These are phyloP conservation scores for Cecidostiba fungosa DNA, from an alignment of 2,888 invertebrate species.

Conservation along the genomic window DNA sequence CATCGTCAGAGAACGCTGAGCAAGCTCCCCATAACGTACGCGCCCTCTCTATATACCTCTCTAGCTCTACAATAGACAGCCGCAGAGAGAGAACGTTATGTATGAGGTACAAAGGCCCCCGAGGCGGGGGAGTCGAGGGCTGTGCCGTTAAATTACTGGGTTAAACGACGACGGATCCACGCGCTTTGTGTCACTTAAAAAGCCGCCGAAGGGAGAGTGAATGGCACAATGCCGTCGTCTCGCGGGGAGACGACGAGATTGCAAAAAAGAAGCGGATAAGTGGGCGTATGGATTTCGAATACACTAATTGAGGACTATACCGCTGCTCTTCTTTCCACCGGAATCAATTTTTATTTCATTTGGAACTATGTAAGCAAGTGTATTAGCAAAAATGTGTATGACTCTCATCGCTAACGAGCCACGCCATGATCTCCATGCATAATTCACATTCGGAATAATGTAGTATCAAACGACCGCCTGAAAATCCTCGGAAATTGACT, in stretches of 20 bases:
- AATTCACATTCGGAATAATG: not conserved
- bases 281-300: constrained; percentile 1
- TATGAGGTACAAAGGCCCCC: not conserved
- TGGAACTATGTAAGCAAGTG: not conserved
- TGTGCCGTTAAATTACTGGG: constrained; percentile 37
- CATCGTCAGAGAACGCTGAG: constrained; percentile 7
- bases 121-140: constrained; percentile 11
- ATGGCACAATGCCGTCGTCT: constrained; percentile 2
- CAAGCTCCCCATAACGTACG: constrained; percentile 2
- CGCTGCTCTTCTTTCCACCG: not conserved
- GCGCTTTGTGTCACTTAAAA: constrained; percentile 39
- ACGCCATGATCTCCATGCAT: not conserved
- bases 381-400: not conserved
- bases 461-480: not conserved
- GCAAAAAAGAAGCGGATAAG: constrained; percentile 10
- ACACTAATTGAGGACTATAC: not conserved
- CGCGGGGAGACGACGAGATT: constrained; percentile 4
- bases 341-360: not conserved
- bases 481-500: constrained; percentile 9
- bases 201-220: constrained; percentile 7
- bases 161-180: constrained; percentile 34
- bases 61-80: not conserved
- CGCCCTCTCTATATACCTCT: too few species aligned
- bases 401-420: constrained; percentile 8
- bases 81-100: not conserved